Evolutionary conservation across 1,140 invertebrate species (phyloP).

Genomic region (Achatina immaculata): DNA sequence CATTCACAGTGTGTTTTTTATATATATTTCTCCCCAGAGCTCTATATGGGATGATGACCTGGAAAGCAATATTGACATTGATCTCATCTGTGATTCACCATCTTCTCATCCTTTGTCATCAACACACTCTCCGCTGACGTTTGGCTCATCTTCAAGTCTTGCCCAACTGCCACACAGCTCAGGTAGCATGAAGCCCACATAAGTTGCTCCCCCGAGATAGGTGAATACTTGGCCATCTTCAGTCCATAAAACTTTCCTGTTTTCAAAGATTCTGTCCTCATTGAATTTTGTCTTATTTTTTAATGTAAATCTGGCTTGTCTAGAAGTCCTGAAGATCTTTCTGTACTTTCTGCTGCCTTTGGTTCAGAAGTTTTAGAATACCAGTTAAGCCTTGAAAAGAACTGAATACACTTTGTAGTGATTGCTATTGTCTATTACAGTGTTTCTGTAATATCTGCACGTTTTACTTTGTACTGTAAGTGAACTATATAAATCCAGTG

Average conservation of each 20-base stretch:
- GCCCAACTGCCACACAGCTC: neutral
- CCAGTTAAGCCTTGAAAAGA: too few relatives aligned
- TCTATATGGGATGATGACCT: conserved; percentile 59
- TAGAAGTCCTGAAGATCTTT: too few relatives aligned
- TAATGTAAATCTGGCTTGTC: too few relatives aligned
- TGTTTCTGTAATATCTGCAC: too few relatives aligned
- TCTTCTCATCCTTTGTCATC: neutral
- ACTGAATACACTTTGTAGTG: too few relatives aligned
- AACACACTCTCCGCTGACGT: conserved; percentile 4
- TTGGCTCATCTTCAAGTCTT: conserved; percentile 1
- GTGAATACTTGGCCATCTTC: neutral
- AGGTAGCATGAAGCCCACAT: conserved; percentile 17
- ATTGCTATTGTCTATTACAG: too few relatives aligned
- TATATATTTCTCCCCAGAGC: conserved; percentile 48
- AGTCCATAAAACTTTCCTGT: neutral
- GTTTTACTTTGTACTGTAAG: too few relatives aligned
- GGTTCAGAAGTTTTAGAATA: too few relatives aligned
- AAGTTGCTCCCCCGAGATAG: neutral
- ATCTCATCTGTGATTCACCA: conserved; percentile 35
- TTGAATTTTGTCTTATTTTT: too few relatives aligned
- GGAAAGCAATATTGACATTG: conserved; percentile 42
- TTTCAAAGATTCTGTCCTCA: neutral
- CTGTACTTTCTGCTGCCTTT: too few relatives aligned
- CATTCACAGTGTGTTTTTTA: too few relatives aligned
- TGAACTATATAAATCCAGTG: too few relatives aligned